Base-by-base conservation (phyloP, 2,113 vertebrate genomes). In the Muntiacus muntjak region DNA sequence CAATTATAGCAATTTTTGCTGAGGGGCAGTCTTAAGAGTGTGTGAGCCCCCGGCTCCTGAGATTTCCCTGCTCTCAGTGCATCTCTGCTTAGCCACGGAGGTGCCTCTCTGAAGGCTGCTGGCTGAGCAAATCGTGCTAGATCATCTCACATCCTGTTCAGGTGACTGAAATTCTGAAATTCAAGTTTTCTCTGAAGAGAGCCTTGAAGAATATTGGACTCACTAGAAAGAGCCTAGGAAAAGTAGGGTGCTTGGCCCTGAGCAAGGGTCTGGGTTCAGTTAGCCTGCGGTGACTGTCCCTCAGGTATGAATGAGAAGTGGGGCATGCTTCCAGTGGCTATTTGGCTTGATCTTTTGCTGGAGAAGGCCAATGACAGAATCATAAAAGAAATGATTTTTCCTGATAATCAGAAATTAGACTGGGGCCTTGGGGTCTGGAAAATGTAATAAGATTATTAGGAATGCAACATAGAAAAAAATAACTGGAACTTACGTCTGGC, bases 401-500 rank as follows among this genome's bases (percentile, higher is more conserved):
- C 55, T 62, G 89, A 76, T 83, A 93, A 89, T 85, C 36, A 62
- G 28, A 78, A 91, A 78, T 94, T 58, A 94, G 82, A 62, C n/a
- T 76, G 64, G 45, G 33, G 52, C 71, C 86, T 88, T 60, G 71
- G 86, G 83, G 50, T 95, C 25, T 64, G 23, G 87, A 83, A 91
- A 96, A 86, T 90, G 87, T 33, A 33, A 62, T 90, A 81, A 92
- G 87, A 64, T 92, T 95, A 60, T 95, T 76, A 94, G 71, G 45
- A 94, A 87, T 71, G 25, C 87, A 89, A 92, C 45, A 17, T 64
- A 58, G 84, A 85, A 64, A 92, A 92, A 92, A 92, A 67, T 85
- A 60, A 93, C 45, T 16, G 47, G 28, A 87, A 74, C 62, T 91
- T 78, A 43, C 9, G 91, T 88, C 67, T 62, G 78, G 78, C 67